Evolutionary conservation across 2,797 vertebrate species (phyloP).

Genomic region (Scyliorhinus canicula): DNA sequence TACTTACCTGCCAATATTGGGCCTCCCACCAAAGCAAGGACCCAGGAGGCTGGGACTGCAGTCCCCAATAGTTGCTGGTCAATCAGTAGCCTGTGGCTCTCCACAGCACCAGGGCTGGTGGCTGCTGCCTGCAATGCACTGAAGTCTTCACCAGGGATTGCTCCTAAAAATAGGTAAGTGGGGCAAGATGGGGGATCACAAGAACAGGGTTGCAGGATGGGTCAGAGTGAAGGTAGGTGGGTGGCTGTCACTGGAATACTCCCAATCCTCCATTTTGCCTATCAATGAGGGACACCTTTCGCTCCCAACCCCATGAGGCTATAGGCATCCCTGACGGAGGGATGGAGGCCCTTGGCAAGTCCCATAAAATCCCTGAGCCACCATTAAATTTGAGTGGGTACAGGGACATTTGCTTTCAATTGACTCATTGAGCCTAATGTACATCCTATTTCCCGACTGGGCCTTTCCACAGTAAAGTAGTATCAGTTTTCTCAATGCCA

Average conservation of each 20-base stretch:
- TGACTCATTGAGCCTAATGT: background rate
- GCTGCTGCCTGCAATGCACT: too few relatives aligned
- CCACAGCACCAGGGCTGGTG: too few relatives aligned
- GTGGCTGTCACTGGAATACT: background rate
- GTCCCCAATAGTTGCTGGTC: too few relatives aligned
- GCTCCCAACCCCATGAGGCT: too few relatives aligned
- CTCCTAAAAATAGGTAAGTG: background rate
- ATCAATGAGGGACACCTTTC: background rate
- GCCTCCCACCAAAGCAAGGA: background rate
- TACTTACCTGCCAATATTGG: too few relatives aligned
- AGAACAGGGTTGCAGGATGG: too few relatives aligned
- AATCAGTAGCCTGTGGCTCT: too few relatives aligned
- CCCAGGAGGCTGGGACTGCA: background rate
- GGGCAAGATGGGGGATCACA: background rate
- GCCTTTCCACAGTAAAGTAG: background rate
- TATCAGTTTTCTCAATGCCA: background rate
- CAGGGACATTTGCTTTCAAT: background rate
- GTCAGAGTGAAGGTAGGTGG: background rate
- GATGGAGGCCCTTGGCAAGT: too few relatives aligned
- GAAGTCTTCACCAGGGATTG: background rate
- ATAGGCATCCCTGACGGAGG: background rate
- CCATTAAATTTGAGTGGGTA: too few relatives aligned
- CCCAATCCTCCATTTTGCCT: too few relatives aligned
- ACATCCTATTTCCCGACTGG: too few relatives aligned
- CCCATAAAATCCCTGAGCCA: too few relatives aligned